Base-by-base conservation (phyloP, 2,113 vertebrate genomes). In the Periophthalmus modestus region DNA sequence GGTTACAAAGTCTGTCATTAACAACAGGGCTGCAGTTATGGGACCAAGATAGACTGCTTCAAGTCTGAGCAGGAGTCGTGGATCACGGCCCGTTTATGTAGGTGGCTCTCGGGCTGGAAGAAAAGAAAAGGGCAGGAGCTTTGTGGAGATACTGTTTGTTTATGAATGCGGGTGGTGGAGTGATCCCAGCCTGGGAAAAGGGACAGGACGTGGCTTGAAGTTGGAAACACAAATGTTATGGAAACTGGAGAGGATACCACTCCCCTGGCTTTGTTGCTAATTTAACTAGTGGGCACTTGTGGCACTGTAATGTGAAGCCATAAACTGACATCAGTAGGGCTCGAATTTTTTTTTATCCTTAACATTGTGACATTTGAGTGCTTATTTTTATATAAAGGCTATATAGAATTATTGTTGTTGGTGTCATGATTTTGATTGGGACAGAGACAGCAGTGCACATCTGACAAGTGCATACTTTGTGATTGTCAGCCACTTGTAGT, bases 1-100 rank as follows among this genome's bases (percentile, higher is more conserved):
- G 89, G 93, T 94, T 93, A 92, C 87, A 71, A 79, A 87, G 81
- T 89, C 82, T 91, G 89, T 93, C 93, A 87, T 94, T 93, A 92
- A 93, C 78, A 67, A 85, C 91, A 85, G 92, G 88, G 82, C 90
- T 74, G 89, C 85, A 87, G 69, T 86, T 78, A 72, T 82, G 85
- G 92, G 92, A 90, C 79, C 80, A 88, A 88, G 87, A 91, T 88
- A 85, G 85, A 82, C 82, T 76, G 89, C 91, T 94, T 93, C 93
- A 89, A 74, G 88, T 85, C 92, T 92, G 92, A 92, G 87, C 90
- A 87, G 73, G 90, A 93, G 83, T 88, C 85, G 86, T 18, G 88
- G 78, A 86, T 91, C 68, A 70, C 74, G 39, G 54, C 82, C 43
- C 75, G 80, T 72, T 83, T 21, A 4, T 69, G 79, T 80, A 83